phyloP scores from a whole-genome alignment of 2,113 vertebrate species.

The Pseudorhombus dupliciocellatus region DNA sequence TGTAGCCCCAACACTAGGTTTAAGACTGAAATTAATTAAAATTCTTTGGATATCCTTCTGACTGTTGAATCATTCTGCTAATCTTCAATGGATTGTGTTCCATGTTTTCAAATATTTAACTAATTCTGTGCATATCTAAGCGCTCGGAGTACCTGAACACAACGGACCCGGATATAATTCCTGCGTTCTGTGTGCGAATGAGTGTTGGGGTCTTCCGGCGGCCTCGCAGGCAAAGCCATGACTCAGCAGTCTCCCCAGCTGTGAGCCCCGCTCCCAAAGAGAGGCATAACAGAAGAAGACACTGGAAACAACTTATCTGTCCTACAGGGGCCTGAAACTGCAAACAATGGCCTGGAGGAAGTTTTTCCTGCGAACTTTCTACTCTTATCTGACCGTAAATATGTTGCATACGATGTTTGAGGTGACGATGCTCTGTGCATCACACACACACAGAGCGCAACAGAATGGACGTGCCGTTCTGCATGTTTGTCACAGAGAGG shows the following conservation, averaged over 20 bases:
- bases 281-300: slow-evolving; percentile 50
- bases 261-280: slow-evolving; percentile 36
- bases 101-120: background rate
- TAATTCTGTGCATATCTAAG: background rate
- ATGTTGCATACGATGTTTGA: slow-evolving; percentile 9
- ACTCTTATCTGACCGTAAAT: slow-evolving; percentile 41
- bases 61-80: no score
- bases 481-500: slow-evolving; percentile 49
- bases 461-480: slow-evolving; percentile 58
- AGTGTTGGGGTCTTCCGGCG: background rate
- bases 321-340: slow-evolving; percentile 16
- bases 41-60: no score
- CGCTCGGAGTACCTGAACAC: background rate
- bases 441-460: slow-evolving; percentile 19
- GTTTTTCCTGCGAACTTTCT: slow-evolving; percentile 44
- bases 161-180: background rate
- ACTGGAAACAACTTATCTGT: slow-evolving; percentile 60
- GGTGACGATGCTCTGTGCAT: slow-evolving; percentile 36
- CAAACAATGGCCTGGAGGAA: slow-evolving; percentile 66
- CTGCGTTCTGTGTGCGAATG: background rate
- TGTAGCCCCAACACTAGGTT: no score
- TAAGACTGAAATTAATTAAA: no score
- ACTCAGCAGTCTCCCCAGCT: slow-evolving; percentile 13
- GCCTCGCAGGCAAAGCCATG: background rate
- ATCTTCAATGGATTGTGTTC: background rate